phyloP scores from a whole-genome alignment of 2,888 invertebrate genomes.

The Ornithoptera priamus region DNA sequence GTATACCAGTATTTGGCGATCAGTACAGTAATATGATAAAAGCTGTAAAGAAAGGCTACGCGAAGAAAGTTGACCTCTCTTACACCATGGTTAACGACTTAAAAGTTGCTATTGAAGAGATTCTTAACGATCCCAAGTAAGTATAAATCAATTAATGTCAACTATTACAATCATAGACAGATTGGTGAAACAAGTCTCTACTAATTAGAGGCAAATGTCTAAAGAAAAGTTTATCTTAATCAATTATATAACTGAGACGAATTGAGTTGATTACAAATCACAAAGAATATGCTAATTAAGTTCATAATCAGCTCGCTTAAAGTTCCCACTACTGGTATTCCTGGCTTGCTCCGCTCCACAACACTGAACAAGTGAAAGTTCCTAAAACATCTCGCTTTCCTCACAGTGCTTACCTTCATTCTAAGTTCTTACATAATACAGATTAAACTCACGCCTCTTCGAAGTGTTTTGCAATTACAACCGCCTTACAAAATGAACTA shows the following conservation, averaged over 20 bases:
- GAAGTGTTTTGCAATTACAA: too few relatives aligned
- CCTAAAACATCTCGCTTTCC: too few relatives aligned
- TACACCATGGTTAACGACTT: conserved; percentile 42
- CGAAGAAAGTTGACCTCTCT: conserved; percentile 42
- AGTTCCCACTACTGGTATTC: background rate
- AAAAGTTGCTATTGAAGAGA: conserved; percentile 42
- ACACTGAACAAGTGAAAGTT: too few relatives aligned
- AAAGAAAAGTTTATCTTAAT: background rate
- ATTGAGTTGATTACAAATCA: too few relatives aligned
- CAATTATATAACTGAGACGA: too few relatives aligned
- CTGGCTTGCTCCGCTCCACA: background rate
- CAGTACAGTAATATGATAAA: conserved; percentile 54
- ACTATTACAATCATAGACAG: background rate
- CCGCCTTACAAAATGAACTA: too few relatives aligned
- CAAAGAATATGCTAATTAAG: too few relatives aligned
- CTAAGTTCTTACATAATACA: too few relatives aligned
- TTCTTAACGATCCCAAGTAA: conserved; percentile 45
- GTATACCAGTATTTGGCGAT: conserved; percentile 59
- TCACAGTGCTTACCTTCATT: too few relatives aligned
- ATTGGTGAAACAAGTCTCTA: background rate
- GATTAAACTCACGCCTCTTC: too few relatives aligned
- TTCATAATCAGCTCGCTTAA: background rate
- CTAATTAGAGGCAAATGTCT: background rate
- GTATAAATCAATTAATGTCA: conserved; percentile 13
- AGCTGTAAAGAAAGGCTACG: conserved; percentile 50